Evolutionary conservation across 2,888 invertebrate genomes (phyloP), one percentile per base, ranked within the genome.

Genomic region (Ichneumoninae sp.): DNA sequence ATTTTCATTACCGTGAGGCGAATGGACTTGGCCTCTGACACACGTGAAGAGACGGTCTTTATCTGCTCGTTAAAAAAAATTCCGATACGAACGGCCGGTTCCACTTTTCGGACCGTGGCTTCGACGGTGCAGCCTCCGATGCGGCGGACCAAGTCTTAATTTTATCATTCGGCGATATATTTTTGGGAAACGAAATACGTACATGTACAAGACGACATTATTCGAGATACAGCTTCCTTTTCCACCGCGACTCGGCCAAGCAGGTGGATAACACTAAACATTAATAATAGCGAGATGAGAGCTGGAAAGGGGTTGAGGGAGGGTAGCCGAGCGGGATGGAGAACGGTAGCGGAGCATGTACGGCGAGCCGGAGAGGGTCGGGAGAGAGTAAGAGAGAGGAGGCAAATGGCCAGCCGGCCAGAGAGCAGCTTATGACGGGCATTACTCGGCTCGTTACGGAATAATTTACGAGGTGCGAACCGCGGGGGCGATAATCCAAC

Each of bases 391-490:
- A 60, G 70, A 74, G 63, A 73, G 81, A 68, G 87, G 87, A 85
- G 85, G 90, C 88, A 90, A 91, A 90, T 90, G 89, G 89, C 89
- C 87, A 88, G 89, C 89, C 89, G 91, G 90, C 87, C 87, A 88
- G 90, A 89, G 89, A 89, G 89, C 91, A 90, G 92, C 92, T 93
- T 93, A 93, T 93, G 93, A 93, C 91, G 91, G 92, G 92, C 92
- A 93, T 93, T 93, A 93, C 93, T 93, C 90, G 91, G 91, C 93
- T 93, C 93, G 93, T 93, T 93, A 93, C 89, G 91, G 92, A 92
- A 93, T 93, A 93, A 93, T 93, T 93, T 93, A 93, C 92, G 93
- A 93, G 93, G 93, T 93, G 93, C 91, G 91, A 93, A 93, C 91
- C 92, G 91, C 92, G 93, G 93, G 93, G 92, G 92, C 93, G 93